Base-by-base conservation (phyloP, 2,888 invertebrate species). In the Harpalus rubripes region DNA sequence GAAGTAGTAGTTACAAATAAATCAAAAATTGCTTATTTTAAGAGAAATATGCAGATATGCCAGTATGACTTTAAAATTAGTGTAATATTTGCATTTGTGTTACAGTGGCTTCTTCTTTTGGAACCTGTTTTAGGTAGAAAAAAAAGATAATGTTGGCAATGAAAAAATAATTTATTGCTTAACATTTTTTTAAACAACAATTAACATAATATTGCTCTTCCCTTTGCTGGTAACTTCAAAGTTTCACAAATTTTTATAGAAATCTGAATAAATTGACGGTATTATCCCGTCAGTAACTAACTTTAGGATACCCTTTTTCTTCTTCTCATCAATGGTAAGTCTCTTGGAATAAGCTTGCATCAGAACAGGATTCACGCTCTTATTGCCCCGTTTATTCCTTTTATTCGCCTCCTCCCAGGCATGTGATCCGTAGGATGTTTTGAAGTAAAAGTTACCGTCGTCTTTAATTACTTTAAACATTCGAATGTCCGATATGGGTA, bases 1-100 rank as follows among this genome's bases (percentile, higher is more conserved):
- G 76, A 81, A 81, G 81, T 81, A 81, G 76, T 81, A 81, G 81
- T 81, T 81, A 76, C 16, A 81, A 79, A 81, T 81, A 81, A 81
- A 81, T 72, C 81, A 68, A 68, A 81, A 81, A 81, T 81, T 81
- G 81, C 81, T 81, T 81, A 81, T 79, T 79, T 81, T 76, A 81
- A 81, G 81, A 81, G 81, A 81, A 81, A 81, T 81, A 81, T 81
- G 61, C 65, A 72, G 72, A 72, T 72, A 72, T 72, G 72, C 72
- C 72, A 72, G 72, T 72, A 72, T 72, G 15, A 16, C 72, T 72
- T 72, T 72, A 72, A 72, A 72, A 72, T 72, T 26, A 72, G 72
- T 72, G 72, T 72, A 26, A 72, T 72, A 39, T 72, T 72, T 72
- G 72, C 72, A 22, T 72, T 72, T 72, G 72, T 72, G 72, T 72